Evolutionary conservation across 2,797 vertebrate genomes (phyloP).

Genomic region (Dallia pectoralis): DNA sequence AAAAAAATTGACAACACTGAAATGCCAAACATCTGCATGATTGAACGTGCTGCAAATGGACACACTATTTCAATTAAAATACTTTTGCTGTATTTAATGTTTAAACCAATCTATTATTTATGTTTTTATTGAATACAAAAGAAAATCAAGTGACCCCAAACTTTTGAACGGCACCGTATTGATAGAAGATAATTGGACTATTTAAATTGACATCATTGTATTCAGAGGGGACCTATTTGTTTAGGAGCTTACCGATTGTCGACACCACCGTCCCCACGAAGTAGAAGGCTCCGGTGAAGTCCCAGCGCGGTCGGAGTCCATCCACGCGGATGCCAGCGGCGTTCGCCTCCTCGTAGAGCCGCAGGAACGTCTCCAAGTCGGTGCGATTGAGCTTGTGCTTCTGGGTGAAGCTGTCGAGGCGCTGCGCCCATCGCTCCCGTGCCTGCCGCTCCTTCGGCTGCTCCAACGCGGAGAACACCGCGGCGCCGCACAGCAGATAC

Average conservation of each 20-base stretch:
- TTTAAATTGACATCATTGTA: background rate
- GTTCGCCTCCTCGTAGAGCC: conserved; percentile 78
- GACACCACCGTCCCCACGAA: conserved; percentile 87
- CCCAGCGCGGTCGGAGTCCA: conserved; percentile 77
- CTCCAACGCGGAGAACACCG: conserved; percentile 85
- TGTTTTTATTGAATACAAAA: too few relatives aligned
- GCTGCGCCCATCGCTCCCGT: conserved; percentile 77
- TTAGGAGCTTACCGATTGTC: conserved; percentile 78
- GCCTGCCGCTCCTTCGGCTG: conserved; percentile 77
- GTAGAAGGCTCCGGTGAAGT: conserved; percentile 84
- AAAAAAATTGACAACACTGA: too few relatives aligned
- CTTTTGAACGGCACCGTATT: background rate
- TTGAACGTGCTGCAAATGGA: too few relatives aligned
- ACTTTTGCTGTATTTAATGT: too few relatives aligned
- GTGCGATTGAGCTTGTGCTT: conserved; percentile 76
- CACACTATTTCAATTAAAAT: too few relatives aligned
- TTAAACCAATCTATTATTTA: too few relatives aligned
- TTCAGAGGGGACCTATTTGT: background rate
- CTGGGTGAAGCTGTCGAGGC: conserved; percentile 77
- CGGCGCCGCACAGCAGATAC: conserved; percentile 83
- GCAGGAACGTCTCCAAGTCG: conserved; percentile 76
- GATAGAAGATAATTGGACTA: background rate
- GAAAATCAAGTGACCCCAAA: too few relatives aligned
- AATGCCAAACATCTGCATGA: too few relatives aligned
- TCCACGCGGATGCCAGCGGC: conserved; percentile 79